Evolutionary conservation across 2,888 invertebrate genomes (phyloP).

Genomic region (Ormyrus rosae): DNA sequence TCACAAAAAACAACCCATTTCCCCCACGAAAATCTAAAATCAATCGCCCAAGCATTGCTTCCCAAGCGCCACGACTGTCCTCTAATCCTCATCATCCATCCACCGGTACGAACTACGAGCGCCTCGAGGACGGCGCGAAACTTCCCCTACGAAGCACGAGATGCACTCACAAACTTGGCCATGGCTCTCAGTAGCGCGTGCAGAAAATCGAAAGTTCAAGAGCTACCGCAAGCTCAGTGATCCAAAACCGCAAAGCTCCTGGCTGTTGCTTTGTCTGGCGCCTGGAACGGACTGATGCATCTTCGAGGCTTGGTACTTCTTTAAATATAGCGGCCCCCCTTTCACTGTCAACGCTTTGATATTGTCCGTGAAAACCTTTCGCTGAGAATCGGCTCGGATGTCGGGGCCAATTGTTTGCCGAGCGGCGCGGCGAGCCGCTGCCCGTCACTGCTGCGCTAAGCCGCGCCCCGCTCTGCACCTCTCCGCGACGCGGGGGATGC

Average conservation of each 20-base stretch:
- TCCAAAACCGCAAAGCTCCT: neutral
- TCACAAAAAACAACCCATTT: no score
- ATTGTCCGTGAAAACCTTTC: conserved; percentile 63
- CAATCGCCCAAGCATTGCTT: no score
- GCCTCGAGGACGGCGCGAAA: no score
- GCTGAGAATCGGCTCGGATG: conserved; percentile 56
- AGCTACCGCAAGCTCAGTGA: no score
- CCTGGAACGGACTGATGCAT: conserved; percentile 70
- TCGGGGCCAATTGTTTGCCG: conserved; percentile 61
- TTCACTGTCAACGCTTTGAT: conserved; percentile 70
- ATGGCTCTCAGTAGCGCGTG: conserved; percentile 55
- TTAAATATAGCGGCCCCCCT: conserved; percentile 72
- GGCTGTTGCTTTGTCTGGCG: neutral
- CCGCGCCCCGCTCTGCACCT: neutral
- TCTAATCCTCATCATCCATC: no score
- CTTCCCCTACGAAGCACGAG: conserved; percentile 7
- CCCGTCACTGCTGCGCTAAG: neutral
- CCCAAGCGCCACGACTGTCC: no score
- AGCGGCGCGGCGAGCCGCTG: neutral
- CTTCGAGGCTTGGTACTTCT: conserved; percentile 70
- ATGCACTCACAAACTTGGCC: conserved; percentile 68
- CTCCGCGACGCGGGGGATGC: neutral
- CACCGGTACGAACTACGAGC: no score
- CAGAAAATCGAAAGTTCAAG: no score
- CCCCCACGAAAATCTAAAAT: no score